Evolutionary conservation across 2,797 vertebrate species (phyloP).

Genomic region (Hapalemur alaotrensis): DNA sequence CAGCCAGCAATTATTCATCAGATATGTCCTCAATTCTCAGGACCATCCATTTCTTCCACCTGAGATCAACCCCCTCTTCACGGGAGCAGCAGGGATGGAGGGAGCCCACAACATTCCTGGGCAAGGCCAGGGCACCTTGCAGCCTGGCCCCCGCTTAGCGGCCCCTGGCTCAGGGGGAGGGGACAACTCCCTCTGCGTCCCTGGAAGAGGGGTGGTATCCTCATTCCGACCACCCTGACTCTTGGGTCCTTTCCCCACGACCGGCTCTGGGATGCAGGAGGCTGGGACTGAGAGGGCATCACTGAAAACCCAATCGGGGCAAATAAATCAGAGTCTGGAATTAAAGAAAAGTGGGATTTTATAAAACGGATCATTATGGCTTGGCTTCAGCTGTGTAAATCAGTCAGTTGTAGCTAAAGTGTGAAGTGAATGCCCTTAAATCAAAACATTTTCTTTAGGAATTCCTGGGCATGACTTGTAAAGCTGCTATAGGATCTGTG

Average conservation of each 20-base stretch:
- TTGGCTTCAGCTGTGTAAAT: conserved; percentile 76
- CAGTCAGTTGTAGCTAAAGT: conserved; percentile 80
- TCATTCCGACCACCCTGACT: not conserved
- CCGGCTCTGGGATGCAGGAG: not conserved
- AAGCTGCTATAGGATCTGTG: conserved; percentile 80
- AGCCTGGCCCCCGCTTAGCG: not conserved
- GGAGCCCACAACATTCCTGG: too few species aligned
- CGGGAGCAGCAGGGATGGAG: not conserved
- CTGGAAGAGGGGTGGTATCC: not conserved
- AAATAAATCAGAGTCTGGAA: conserved; percentile 77
- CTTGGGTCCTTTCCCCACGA: not conserved
- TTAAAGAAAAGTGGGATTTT: conserved; percentile 77
- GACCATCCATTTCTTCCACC: not conserved
- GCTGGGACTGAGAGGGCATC: conserved; percentile 40
- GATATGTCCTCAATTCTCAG: not conserved
- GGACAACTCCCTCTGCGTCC: not conserved
- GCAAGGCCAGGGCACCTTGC: not conserved
- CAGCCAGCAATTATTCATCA: not conserved
- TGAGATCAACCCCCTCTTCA: not conserved
- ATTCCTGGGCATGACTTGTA: conserved; percentile 80
- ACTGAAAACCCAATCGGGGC: conserved; percentile 68
- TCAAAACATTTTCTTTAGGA: conserved; percentile 82
- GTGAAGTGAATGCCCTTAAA: conserved; percentile 82
- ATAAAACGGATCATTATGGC: conserved; percentile 76
- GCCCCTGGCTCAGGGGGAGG: not conserved